Conservation (phyloP, 2,888 invertebrate species). For the Conus canariensis region DNA sequence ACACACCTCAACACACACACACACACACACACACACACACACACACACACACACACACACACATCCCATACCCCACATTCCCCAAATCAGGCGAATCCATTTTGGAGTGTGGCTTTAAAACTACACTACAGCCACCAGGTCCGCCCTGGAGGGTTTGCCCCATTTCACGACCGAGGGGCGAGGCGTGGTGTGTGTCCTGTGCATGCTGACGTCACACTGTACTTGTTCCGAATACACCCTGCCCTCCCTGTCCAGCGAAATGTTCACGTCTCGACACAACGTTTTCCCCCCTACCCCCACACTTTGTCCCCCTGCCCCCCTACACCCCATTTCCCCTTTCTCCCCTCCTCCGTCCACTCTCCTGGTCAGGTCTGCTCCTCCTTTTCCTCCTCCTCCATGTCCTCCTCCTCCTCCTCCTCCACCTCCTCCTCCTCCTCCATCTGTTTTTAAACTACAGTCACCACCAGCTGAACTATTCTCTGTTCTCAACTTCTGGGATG, state of each 20-base stretch:
- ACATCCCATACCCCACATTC: too few relatives aligned
- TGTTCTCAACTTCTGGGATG: neutral
- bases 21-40: too few relatives aligned
- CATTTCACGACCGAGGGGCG: constrained; percentile 61
- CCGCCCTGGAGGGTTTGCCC: constrained; percentile 60
- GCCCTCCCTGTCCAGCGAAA: constrained; percentile 62
- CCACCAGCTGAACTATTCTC: neutral
- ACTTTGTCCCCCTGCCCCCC: neutral
- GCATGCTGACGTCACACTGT: constrained; percentile 47
- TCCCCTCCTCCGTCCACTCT: neutral
- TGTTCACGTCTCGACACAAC: constrained; percentile 57
- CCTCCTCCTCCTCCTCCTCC: neutral
- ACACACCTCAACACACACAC: too few relatives aligned
- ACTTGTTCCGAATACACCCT: constrained; percentile 52
- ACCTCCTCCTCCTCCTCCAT: neutral
- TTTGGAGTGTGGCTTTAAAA: too few relatives aligned
- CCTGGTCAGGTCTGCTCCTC: neutral
- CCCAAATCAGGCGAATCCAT: too few relatives aligned
- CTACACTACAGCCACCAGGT: constrained; percentile 63
- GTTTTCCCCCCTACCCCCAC: constrained; percentile 5
- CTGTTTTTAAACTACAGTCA: neutral
- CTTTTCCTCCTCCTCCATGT: neutral
- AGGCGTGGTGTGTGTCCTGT: constrained; percentile 26
- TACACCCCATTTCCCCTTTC: neutral
- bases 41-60: too few relatives aligned